These are phyloP conservation scores for Tribolium madens DNA, from an alignment of 1,140 invertebrate species.

Conservation along the genomic window DNA sequence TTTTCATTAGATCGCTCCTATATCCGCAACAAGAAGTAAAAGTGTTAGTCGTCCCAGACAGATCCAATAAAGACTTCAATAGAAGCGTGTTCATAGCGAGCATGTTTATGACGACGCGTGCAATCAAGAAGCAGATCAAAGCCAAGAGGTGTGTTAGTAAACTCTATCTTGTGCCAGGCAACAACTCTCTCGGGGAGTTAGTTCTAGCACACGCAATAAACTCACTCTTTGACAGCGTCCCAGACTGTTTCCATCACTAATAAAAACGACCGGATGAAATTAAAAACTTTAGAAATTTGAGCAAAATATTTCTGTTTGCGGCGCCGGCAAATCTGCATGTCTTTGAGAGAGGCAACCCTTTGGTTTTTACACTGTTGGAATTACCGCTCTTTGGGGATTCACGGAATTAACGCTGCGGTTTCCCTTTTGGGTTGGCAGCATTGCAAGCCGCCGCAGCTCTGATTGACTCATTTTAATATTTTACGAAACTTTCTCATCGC, in stretches of 20 bases:
- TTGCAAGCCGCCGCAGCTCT: slow-evolving; percentile 28
- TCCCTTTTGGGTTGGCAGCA: slow-evolving; percentile 19
- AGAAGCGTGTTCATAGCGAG: slow-evolving; percentile 32
- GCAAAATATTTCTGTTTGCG: slow-evolving; percentile 31
- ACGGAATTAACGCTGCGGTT: slow-evolving; percentile 30
- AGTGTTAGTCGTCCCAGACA: slow-evolving; percentile 17
- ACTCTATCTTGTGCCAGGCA: slow-evolving; percentile 26
- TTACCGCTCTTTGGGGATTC: slow-evolving; percentile 38
- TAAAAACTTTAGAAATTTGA: slow-evolving; percentile 26
- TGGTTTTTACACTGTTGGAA: slow-evolving; percentile 23
- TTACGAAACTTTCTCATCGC: slow-evolving; percentile 22
- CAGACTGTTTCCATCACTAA: neutral
- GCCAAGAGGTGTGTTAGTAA: slow-evolving; percentile 35
- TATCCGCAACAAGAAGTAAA: slow-evolving; percentile 20
- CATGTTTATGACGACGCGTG: slow-evolving; percentile 38
- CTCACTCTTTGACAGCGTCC: slow-evolving; percentile 10
- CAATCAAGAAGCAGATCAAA: slow-evolving; percentile 38
- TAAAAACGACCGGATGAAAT: slow-evolving; percentile 10
- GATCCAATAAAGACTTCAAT: slow-evolving; percentile 39
- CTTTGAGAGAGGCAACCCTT: slow-evolving; percentile 31
- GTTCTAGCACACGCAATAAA: slow-evolving; percentile 27
- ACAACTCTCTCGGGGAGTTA: slow-evolving; percentile 34
- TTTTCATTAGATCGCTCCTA: neutral
- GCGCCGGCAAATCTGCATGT: slow-evolving; percentile 20
- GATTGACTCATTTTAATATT: slow-evolving; percentile 39